Evolutionary conservation across 1,140 invertebrate genomes (phyloP).

Genomic region (Pogonognathellus flavescens): DNA sequence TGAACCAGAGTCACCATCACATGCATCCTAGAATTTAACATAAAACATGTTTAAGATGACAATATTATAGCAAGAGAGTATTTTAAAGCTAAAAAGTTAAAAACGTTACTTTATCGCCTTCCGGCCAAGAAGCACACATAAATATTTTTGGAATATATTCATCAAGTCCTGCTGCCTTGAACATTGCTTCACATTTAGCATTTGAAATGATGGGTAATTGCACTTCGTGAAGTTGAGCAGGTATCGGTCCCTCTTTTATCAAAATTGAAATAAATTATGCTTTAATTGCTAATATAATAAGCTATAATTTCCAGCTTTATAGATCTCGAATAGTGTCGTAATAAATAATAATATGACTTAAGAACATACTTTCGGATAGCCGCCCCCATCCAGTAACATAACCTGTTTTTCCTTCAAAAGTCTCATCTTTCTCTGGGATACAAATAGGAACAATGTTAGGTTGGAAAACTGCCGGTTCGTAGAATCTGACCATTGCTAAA

Average conservation of each 20-base stretch:
- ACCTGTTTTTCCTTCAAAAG: constrained; percentile 87
- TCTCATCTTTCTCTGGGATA: constrained; percentile 86
- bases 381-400: constrained; percentile 93
- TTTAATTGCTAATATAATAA: not conserved
- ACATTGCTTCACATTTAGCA: constrained; percentile 90
- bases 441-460: constrained; percentile 93
- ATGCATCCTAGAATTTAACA: constrained; percentile 22
- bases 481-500: constrained; percentile 88
- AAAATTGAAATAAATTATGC: not conserved
- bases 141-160: constrained; percentile 95
- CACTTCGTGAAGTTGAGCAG: constrained; percentile 91
- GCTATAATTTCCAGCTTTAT: constrained; percentile 52
- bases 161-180: constrained; percentile 87
- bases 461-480: constrained; percentile 89
- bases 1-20: constrained; percentile 89
- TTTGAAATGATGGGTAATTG: constrained; percentile 93
- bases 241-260: constrained; percentile 85
- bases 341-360: not conserved
- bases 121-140: constrained; percentile 93
- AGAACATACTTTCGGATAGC: constrained; percentile 83
- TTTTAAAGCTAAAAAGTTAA: constrained; percentile 11
- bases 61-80: not conserved
- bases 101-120: constrained; percentile 82
- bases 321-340: not conserved
- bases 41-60: too few relatives aligned